phyloP scores from a whole-genome alignment of 2,888 invertebrate species.

The Scaptodrosophila latifasciaeformis region DNA sequence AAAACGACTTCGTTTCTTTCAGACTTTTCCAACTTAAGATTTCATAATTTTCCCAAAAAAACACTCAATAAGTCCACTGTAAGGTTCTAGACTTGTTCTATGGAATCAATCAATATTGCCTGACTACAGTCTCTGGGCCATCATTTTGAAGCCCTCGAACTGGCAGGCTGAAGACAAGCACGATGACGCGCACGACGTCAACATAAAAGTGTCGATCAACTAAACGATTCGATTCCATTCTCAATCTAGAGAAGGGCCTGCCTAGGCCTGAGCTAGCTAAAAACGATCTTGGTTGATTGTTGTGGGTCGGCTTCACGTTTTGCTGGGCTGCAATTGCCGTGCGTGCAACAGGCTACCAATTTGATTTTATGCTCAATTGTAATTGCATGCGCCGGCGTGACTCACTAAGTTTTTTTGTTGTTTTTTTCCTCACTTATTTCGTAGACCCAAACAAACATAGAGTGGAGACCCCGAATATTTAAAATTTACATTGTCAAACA shows the following conservation, averaged over 20 bases:
- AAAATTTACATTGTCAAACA: no score
- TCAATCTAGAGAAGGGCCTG: slow-evolving; percentile 30
- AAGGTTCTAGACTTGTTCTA: slow-evolving; percentile 50
- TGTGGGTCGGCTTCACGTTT: slow-evolving; percentile 51
- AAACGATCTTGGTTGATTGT: not conserved
- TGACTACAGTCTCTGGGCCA: slow-evolving; percentile 19
- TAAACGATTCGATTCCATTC: no score
- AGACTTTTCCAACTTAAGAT: no score
- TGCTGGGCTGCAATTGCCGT: slow-evolving; percentile 33
- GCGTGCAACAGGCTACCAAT: slow-evolving; percentile 36
- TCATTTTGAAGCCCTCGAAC: slow-evolving; percentile 50
- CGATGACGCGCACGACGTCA: slow-evolving; percentile 67
- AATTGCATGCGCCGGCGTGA: slow-evolving; percentile 59
- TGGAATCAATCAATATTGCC: slow-evolving; percentile 65
- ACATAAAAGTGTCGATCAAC: slow-evolving; percentile 70
- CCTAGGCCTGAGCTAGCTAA: no score
- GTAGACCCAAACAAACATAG: slow-evolving; percentile 53
- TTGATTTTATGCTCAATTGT: slow-evolving; percentile 58
- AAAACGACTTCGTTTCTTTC: no score
- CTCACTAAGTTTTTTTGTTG: no score
- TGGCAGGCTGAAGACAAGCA: slow-evolving; percentile 52
- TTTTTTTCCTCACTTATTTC: slow-evolving; percentile 21
- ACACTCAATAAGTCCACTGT: no score
- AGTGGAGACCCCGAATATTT: slow-evolving; percentile 47
- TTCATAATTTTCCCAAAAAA: no score